Percentiles rank a stretch among this genome's conserved stretches.
phyloP scores from a whole-genome alignment of 2,888 invertebrate genomes.

The Perdita meconis region DNA sequence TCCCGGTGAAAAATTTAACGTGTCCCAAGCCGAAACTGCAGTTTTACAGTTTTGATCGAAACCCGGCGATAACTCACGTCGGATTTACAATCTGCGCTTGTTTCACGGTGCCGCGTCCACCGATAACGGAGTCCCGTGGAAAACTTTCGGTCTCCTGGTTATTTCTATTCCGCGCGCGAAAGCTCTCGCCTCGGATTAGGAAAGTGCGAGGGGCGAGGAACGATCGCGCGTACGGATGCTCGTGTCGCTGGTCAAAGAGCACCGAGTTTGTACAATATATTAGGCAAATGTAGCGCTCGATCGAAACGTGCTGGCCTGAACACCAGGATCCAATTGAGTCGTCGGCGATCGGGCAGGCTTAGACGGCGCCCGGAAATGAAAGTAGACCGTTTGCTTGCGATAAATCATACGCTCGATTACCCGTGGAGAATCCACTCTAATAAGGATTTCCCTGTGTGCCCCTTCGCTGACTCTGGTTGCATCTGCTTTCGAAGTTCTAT shows the following conservation, averaged over 20 bases:
- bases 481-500: not conserved
- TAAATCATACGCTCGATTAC: constrained; percentile 73
- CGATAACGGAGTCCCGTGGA: constrained; percentile 28
- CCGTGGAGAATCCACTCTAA: constrained; percentile 60
- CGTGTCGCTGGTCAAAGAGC: too few species aligned
- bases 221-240: not conserved
- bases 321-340: constrained; percentile 54
- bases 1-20: constrained; percentile 58
- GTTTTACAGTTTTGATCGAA: constrained; percentile 62
- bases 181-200: not conserved
- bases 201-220: not conserved
- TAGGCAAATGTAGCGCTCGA: constrained; percentile 58
- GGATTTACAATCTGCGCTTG: constrained; percentile 56
- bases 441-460: constrained; percentile 53
- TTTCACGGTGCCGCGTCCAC: constrained; percentile 48
- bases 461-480: not conserved
- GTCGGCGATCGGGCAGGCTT: constrained; percentile 54
- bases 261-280: constrained; percentile 49
- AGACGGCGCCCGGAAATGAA: constrained; percentile 68
- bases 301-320: constrained; percentile 43
- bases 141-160: constrained; percentile 30
- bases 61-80: constrained; percentile 54
- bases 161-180: constrained; percentile 11
- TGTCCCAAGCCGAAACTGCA: constrained; percentile 54
- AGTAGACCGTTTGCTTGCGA: constrained; percentile 61